phyloP scores from a whole-genome alignment of 2,888 invertebrate species.

The Leptopilina myrica region DNA sequence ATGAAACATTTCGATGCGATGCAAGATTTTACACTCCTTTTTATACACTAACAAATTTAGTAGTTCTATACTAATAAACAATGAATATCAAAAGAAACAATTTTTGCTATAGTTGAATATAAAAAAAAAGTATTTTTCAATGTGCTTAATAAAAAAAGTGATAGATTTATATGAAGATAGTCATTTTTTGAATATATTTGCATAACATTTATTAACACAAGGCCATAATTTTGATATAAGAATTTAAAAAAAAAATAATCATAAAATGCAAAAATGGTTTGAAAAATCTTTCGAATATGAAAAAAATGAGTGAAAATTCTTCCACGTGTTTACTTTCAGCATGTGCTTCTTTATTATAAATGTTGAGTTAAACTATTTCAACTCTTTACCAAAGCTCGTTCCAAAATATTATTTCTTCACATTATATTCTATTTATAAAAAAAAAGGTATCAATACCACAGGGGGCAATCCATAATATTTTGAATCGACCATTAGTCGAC shows the following conservation, averaged over 20 bases:
- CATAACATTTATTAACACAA: not conserved
- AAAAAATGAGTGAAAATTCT: constrained; percentile 9
- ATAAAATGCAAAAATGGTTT: not conserved
- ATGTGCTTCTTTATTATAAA: constrained; percentile 4
- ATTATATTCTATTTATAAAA: not conserved
- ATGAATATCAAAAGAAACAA: not conserved
- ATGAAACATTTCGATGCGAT: not conserved
- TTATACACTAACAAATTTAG: no score
- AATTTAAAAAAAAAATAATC: not conserved
- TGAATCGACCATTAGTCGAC: no score
- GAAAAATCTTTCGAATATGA: not conserved
- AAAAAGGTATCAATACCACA: not conserved
- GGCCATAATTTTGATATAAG: not conserved
- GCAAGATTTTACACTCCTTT: not conserved
- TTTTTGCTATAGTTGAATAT: no score
- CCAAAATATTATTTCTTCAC: not conserved
- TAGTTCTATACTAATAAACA: no score
- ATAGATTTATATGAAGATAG: no score
- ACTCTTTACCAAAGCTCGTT: constrained; percentile 23
- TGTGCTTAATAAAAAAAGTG: no score
- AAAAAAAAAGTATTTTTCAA: not conserved
- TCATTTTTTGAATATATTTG: not conserved
- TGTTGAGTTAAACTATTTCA: not conserved
- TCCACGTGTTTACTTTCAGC: constrained; percentile 8
- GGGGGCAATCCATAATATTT: no score